Evolutionary conservation across 2,888 invertebrate genomes (phyloP).

Genomic region (Coelopa pilipes): DNA sequence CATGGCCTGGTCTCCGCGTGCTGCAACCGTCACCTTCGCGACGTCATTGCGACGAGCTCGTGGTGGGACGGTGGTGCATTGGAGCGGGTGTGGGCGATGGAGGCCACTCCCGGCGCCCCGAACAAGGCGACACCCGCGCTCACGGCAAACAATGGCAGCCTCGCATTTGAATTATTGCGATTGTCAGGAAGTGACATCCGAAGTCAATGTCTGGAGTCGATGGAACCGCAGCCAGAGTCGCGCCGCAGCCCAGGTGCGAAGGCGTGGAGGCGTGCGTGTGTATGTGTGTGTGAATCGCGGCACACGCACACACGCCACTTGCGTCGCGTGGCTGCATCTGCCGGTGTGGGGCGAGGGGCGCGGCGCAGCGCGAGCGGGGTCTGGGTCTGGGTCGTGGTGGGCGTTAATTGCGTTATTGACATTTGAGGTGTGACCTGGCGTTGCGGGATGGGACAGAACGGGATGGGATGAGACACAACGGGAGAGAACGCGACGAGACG

Average conservation of each 20-base stretch:
- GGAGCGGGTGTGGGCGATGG: conserved; percentile 7
- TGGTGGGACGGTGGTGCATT: conserved; percentile 9
- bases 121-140: not conserved
- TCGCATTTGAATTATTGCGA: conserved; percentile 44
- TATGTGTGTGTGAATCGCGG: not conserved
- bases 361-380: no score
- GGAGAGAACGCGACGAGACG: not conserved
- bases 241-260: conserved; percentile 29
- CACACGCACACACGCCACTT: not conserved
- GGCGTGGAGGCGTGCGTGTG: not conserved
- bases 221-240: conserved; percentile 2
- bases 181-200: conserved; percentile 47
- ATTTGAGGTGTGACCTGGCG: conserved; percentile 10
- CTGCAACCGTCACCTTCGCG: not conserved
- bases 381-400: conserved; percentile 18
- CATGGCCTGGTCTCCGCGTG: no score
- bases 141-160: not conserved
- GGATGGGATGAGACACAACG: not conserved
- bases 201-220: conserved; percentile 29
- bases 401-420: conserved; percentile 33
- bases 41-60: conserved; percentile 28
- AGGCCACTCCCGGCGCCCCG: conserved; percentile 11
- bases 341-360: no score
- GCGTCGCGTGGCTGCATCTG: no score
- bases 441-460: not conserved